Evolutionary conservation across 2,888 invertebrate genomes (phyloP).

Genomic region (Alviniconcha strummeri): DNA sequence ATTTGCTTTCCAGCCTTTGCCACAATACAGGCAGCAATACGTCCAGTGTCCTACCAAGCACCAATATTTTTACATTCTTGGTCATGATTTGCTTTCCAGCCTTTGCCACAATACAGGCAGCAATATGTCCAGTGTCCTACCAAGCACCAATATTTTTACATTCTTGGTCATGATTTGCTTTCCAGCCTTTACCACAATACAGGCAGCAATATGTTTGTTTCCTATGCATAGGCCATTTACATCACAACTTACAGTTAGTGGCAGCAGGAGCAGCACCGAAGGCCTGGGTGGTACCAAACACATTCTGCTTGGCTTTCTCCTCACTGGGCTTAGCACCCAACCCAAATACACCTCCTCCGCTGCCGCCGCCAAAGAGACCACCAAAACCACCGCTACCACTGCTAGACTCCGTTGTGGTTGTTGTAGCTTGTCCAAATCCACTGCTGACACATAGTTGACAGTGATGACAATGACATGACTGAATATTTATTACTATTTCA

Average conservation of each 20-base stretch:
- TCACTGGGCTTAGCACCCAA: slow-evolving; percentile 72
- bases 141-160: no score
- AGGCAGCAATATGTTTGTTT: no score
- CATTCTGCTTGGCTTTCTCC: slow-evolving; percentile 72
- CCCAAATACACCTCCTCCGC: slow-evolving; percentile 58
- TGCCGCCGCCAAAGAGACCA: slow-evolving; percentile 31
- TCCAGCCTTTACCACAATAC: no score
- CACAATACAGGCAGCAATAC: no score
- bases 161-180: no score
- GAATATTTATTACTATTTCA: background rate
- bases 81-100: no score
- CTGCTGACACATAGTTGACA: background rate
- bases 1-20: no score
- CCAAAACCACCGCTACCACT: slow-evolving; percentile 21
- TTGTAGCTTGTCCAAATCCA: slow-evolving; percentile 38
- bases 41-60: no score
- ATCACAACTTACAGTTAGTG: slow-evolving; percentile 26
- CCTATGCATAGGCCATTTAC: no score
- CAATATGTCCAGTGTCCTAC: no score
- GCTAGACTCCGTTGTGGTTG: slow-evolving; percentile 29
- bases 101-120: no score
- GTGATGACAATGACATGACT: background rate
- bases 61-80: no score
- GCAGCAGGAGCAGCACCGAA: slow-evolving; percentile 45
- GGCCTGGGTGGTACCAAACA: slow-evolving; percentile 65